A percentile compares a stretch with the other conserved stretches of the same genome.
These are phyloP conservation scores for Plagodis dolabraria DNA, from an alignment of 2,888 invertebrate species.

Conservation along the genomic window DNA sequence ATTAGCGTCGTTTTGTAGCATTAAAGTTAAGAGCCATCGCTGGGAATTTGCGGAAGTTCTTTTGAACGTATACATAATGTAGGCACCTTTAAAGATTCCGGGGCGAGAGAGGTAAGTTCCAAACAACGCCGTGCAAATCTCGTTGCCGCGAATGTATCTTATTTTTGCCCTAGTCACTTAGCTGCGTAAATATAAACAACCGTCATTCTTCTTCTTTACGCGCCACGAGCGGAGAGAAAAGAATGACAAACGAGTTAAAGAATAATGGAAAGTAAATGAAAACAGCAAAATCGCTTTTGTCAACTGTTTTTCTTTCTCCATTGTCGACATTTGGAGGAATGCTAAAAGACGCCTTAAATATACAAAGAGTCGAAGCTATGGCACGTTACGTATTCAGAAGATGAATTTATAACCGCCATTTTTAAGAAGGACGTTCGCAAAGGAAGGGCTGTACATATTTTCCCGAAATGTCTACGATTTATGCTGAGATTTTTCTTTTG, in stretches of 20 bases:
- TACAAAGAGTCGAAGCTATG: slow-evolving; percentile 50
- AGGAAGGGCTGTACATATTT: slow-evolving; percentile 40
- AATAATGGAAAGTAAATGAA: slow-evolving; percentile 82
- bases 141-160: slow-evolving; percentile 61
- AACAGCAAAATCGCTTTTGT: slow-evolving; percentile 80
- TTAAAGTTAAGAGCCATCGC: slow-evolving; percentile 20
- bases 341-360: slow-evolving; percentile 54
- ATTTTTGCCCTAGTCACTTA: slow-evolving; percentile 70
- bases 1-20: slow-evolving; percentile 26
- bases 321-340: slow-evolving; percentile 61
- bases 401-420: slow-evolving; percentile 48
- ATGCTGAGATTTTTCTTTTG: slow-evolving; percentile 35
- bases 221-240: slow-evolving; percentile 69
- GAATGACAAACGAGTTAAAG: slow-evolving; percentile 81
- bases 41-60: slow-evolving; percentile 24
- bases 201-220: slow-evolving; percentile 75
- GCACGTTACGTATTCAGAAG: slow-evolving; percentile 54
- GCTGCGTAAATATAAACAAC: slow-evolving; percentile 76
- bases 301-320: slow-evolving; percentile 68
- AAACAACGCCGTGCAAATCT: slow-evolving; percentile 57
- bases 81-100: slow-evolving; percentile 29
- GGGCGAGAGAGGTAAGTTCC: slow-evolving; percentile 28
- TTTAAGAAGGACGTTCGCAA: slow-evolving; percentile 41
- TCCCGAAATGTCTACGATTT: slow-evolving; percentile 35
- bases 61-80: slow-evolving; percentile 30